Conservation (phyloP, 1,140 invertebrate species). For the Ceratosolen solmsi region DNA sequence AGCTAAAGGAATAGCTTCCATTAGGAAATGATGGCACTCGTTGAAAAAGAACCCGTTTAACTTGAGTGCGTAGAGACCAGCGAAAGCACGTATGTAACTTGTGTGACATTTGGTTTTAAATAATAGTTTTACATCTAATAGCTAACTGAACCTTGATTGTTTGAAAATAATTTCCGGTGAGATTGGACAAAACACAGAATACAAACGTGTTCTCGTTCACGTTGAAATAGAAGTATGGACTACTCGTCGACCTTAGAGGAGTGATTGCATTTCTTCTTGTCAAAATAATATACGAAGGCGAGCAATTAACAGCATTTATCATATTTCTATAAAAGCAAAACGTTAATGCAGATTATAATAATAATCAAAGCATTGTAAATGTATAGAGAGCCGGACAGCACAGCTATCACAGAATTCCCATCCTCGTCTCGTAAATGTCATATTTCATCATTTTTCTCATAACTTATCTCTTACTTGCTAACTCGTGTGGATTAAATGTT, state of each 20-base stretch:
- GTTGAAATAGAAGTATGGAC: neutral
- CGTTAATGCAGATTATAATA: neutral
- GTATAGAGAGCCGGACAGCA: neutral
- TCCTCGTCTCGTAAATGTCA: too few species aligned
- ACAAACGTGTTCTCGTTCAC: neutral
- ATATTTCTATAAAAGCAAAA: neutral
- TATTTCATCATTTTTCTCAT: neutral
- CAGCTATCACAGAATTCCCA: too few species aligned
- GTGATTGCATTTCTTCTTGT: neutral
- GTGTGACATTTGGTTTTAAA: neutral
- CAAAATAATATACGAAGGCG: neutral
- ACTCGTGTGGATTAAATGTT: slow-evolving; percentile 58
- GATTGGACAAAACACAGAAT: neutral
- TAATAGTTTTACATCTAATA: neutral
- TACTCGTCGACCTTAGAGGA: too few species aligned
- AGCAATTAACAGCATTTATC: neutral
- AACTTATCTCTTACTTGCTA: neutral
- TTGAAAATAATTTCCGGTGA: neutral
- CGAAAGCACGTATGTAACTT: neutral
- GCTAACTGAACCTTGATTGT: neutral
- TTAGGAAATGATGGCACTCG: neutral
- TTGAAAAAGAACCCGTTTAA: neutral
- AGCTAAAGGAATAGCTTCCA: neutral
- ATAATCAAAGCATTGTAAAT: too few species aligned
- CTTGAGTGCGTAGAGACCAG: neutral